Percentiles rank a stretch among this genome's conserved stretches.
Conservation (phyloP, 35 echinoderm and acorn worm species). For the Eucidaris tribuloides region DNA sequence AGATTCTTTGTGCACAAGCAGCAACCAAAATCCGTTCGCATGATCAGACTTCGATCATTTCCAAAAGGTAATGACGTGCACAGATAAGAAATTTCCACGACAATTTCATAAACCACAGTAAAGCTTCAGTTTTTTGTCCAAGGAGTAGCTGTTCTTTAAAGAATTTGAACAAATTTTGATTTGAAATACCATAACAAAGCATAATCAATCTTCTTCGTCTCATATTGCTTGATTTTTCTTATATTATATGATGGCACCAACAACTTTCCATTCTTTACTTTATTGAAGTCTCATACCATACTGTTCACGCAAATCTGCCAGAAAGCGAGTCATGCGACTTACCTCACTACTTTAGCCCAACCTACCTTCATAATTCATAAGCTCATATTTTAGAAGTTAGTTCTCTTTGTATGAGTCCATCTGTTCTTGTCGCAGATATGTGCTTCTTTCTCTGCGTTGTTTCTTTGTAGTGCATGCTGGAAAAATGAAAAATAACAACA, state of each 20-base stretch:
- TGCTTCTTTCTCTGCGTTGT: slow-evolving; percentile 92
- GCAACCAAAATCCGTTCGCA: too few species aligned
- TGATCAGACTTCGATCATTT: background rate
- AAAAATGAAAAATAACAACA: slow-evolving; percentile 2
- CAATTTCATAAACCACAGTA: background rate
- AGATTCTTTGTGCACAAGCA: background rate
- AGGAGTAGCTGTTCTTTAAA: too few species aligned
- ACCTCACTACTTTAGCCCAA: background rate
- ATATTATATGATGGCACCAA: too few species aligned
- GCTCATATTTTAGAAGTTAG: slow-evolving; percentile 62
- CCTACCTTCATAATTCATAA: slow-evolving; percentile 74
- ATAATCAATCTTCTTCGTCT: too few species aligned
- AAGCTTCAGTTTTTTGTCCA: background rate
- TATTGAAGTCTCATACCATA: too few species aligned
- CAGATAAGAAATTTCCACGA: background rate
- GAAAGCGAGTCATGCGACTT: too few species aligned
- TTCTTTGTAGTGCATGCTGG: slow-evolving; percentile 94
- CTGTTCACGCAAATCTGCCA: too few species aligned
- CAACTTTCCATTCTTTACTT: too few species aligned
- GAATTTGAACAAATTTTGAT: too few species aligned
- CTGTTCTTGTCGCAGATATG: slow-evolving; percentile 78
- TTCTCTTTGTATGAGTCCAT: slow-evolving; percentile 73
- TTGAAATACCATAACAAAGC: too few species aligned
- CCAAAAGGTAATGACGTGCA: background rate
- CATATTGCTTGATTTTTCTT: too few species aligned